Evolutionary conservation across 2,888 invertebrate genomes (phyloP).

Genomic region (Drosophila buzzatii): DNA sequence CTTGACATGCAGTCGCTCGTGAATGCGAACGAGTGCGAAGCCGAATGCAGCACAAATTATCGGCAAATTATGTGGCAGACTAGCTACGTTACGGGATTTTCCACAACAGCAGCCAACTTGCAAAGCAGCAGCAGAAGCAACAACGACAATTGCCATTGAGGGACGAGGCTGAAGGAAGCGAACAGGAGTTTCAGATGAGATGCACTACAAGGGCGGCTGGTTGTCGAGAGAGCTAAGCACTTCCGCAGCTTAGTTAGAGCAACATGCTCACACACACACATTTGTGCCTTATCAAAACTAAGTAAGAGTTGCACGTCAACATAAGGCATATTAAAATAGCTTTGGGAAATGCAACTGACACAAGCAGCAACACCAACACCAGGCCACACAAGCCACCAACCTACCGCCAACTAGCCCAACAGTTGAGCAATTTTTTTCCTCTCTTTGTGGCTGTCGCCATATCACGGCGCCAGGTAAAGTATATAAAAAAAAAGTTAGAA

Average conservation of each 20-base stretch:
- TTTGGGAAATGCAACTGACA: slow-evolving; percentile 32
- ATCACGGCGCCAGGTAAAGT: slow-evolving; percentile 34
- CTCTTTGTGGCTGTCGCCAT: slow-evolving; percentile 34
- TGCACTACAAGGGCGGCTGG: slow-evolving; percentile 25
- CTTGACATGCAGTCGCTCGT: slow-evolving; percentile 36
- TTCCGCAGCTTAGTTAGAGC: slow-evolving; percentile 57
- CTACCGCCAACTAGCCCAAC: slow-evolving; percentile 17
- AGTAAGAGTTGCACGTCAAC: slow-evolving; percentile 27
- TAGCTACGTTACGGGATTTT: slow-evolving; percentile 54
- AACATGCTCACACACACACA: slow-evolving; percentile 22
- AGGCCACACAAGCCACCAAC: slow-evolving; percentile 9
- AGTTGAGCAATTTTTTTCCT: slow-evolving; percentile 27
- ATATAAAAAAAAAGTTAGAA: not conserved
- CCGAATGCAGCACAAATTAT: slow-evolving; percentile 49
- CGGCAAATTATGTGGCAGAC: slow-evolving; percentile 55
- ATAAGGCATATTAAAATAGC: slow-evolving; percentile 54
- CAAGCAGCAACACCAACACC: not conserved
- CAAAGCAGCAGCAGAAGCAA: too few relatives aligned
- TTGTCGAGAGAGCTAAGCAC: slow-evolving; percentile 47
- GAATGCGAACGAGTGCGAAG: slow-evolving; percentile 20
- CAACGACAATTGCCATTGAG: slow-evolving; percentile 60
- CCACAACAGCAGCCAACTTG: slow-evolving; percentile 72
- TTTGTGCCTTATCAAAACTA: slow-evolving; percentile 44
- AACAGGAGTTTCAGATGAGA: slow-evolving; percentile 6
- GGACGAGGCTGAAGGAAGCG: slow-evolving; percentile 22